A percentile compares a stretch with the other conserved stretches of the same genome.
Conservation (phyloP, 92 coral and sea anemone species). For the Montipora capitata region DNA sequence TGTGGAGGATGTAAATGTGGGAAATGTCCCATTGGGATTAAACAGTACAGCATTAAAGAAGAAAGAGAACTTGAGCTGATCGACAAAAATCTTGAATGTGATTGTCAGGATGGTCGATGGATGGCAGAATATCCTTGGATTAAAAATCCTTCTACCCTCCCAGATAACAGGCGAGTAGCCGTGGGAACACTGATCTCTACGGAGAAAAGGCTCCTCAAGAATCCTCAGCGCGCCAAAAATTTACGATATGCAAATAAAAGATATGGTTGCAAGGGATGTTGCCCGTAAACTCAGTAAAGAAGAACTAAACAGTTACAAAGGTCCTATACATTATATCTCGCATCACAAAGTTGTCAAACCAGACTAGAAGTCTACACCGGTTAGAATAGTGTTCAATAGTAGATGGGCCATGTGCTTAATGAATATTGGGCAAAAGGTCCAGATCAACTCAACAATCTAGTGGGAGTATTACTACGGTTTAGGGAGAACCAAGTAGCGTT, state of each 20-base stretch:
- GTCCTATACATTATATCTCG: constrained; percentile 35
- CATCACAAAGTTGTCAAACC: no score
- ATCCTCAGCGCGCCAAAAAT: constrained; percentile 71
- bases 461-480: constrained; percentile 78
- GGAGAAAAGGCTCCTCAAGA: constrained; percentile 11
- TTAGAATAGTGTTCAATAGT: constrained; percentile 74
- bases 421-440: no score
- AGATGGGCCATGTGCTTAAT: no score
- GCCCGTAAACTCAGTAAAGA: no score
- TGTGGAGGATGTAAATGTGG: constrained; percentile 75
- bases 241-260: background rate
- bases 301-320: no score
- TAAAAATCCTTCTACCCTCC: no score
- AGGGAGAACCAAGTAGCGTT: no score
- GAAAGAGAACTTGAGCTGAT: no score
- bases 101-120: constrained; percentile 37
- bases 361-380: constrained; percentile 58
- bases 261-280: no score
- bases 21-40: constrained; percentile 51
- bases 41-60: constrained; percentile 35
- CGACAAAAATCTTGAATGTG: background rate
- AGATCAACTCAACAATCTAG: constrained; percentile 71
- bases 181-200: no score
- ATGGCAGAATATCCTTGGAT: constrained; percentile 61
- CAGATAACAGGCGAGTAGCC: no score